Evolutionary conservation across 1,140 invertebrate species (phyloP).

Genomic region (Lethocerus indicus): DNA sequence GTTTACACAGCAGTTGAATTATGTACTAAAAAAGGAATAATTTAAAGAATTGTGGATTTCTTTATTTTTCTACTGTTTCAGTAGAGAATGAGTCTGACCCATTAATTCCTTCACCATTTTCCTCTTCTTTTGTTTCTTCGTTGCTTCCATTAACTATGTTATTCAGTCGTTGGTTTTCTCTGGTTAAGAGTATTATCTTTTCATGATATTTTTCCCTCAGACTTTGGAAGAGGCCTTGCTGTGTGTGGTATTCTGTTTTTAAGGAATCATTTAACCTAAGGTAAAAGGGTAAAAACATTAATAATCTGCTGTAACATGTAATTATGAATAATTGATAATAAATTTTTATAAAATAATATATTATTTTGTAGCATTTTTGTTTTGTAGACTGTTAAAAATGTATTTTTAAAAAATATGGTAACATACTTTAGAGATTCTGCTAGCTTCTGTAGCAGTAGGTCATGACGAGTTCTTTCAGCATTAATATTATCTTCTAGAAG

Average conservation of each 20-base stretch:
- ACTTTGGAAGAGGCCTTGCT: constrained; percentile 43
- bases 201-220: constrained; percentile 30
- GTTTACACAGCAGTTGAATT: too few species aligned
- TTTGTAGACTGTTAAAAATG: not conserved
- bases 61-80: too few species aligned
- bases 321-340: not conserved
- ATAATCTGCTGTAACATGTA: not conserved
- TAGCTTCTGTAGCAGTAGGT: constrained; percentile 45
- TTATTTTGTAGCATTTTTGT: not conserved
- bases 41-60: too few species aligned
- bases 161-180: constrained; percentile 22
- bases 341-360: not conserved
- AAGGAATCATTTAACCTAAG: constrained; percentile 44
- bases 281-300: constrained; percentile 2
- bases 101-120: too few species aligned
- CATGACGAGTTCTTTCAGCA: constrained; percentile 47
- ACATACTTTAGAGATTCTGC: constrained; percentile 34
- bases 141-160: too few species aligned
- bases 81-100: too few species aligned
- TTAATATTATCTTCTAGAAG: constrained; percentile 48
- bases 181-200: constrained; percentile 25
- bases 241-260: constrained; percentile 54
- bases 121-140: too few species aligned
- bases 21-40: too few species aligned
- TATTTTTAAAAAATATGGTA: not conserved